Evolutionary conservation across 2,888 invertebrate genomes (phyloP), one percentile per base, ranked within the genome.

Genomic region (Archips xylosteana): DNA sequence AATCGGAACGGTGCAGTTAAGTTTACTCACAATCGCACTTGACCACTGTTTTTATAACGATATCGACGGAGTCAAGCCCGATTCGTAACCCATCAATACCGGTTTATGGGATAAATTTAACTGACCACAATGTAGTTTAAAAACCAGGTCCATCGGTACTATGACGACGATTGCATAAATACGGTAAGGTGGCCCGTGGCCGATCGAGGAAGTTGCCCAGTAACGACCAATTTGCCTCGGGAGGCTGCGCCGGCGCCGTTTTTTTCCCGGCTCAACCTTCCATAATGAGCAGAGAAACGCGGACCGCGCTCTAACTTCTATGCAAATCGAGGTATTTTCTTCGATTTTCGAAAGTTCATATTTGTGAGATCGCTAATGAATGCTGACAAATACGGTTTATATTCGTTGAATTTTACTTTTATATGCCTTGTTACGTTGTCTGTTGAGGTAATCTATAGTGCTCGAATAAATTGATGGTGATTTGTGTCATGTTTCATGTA

Each of bases 281-380:
- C 92, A 86, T 93, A 92, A 91, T 91, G 87, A 92, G 92, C 79
- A 84, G 87, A 88, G 91, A 92, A 92, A 92, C 85, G 81, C 77
- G 77, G 76, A 79, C 76, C 77, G 79, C 80, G 83, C 82, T 84
- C 86, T 84, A 88, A 87, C 88, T 87, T 87, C 87, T 91, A 91
- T 89, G 89, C 88, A 87, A 91, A 89, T 89, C 62, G 42, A 62
- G 36, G 82, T 80, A 87, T 89, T 92, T 90, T 90, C 89, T 88
- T 89, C 86, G 85, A 85, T 89, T 87, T 91, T 89, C 89, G 88
- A 89, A 90, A 89, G 88, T 83, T 77, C 75, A 77, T 76, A 77
- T 77, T 70, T 76, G 69, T 75, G 75, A 74, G 73, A 75, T 75
- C 73, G 75, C 78, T 84, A 85, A 84, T 84, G 80, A 84, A 82